These are phyloP conservation scores for Polypterus senegalus DNA, from an alignment of 2,113 vertebrate species.

Conservation along the genomic window DNA sequence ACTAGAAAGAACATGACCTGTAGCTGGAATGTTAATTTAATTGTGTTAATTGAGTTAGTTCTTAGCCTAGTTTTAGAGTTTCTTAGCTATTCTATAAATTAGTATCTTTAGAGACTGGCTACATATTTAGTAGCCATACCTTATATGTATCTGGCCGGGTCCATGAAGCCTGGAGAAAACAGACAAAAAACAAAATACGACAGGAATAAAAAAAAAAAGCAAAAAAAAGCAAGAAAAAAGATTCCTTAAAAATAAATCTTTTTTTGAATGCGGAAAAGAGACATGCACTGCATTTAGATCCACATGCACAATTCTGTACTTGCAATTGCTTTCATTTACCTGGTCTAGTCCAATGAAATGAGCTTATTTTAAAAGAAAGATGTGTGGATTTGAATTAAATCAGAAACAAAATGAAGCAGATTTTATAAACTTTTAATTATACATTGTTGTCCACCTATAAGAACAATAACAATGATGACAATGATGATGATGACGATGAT, in stretches of 20 bases:
- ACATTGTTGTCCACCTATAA: no score
- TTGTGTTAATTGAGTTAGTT: constrained; percentile 26
- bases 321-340: constrained; percentile 18
- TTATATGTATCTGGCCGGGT: constrained; percentile 96
- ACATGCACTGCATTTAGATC: constrained; percentile 11
- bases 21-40: not conserved
- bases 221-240: constrained; percentile 52
- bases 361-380: constrained; percentile 19
- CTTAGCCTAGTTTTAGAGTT: constrained; percentile 27
- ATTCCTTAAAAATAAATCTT: constrained; percentile 44
- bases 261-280: constrained; percentile 18
- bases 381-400: constrained; percentile 9
- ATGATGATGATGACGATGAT: no score
- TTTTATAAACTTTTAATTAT: no score
- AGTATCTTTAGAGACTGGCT: constrained; percentile 47
- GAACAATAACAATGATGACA: no score
- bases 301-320: constrained; percentile 19
- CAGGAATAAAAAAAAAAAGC: constrained; percentile 44
- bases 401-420: constrained; percentile 6
- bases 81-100: constrained; percentile 25
- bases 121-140: constrained; percentile 76
- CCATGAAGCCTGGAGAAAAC: constrained; percentile 95
- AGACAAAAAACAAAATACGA: constrained; percentile 85
- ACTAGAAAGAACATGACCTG: not conserved
- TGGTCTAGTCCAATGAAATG: constrained; percentile 23